phyloP scores from a whole-genome alignment of 2,113 vertebrate genomes.

The Gymnorhina tibicen region DNA sequence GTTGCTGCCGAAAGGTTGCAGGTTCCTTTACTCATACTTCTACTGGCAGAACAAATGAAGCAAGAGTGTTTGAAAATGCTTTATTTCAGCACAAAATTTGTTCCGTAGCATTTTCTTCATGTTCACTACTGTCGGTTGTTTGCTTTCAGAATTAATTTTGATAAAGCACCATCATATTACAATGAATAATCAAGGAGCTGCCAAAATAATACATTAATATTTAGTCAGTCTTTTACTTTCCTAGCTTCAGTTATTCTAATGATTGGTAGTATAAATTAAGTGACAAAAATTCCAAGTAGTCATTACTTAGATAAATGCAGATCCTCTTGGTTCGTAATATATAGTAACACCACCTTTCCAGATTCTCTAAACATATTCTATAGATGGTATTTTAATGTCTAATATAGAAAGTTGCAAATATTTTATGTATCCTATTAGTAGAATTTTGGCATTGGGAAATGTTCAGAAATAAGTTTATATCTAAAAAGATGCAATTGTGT shows the following conservation, averaged over 20 bases:
- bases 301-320: not conserved
- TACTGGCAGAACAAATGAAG: not conserved
- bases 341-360: not conserved
- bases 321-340: not conserved
- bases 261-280: not conserved
- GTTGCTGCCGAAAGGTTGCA: not conserved
- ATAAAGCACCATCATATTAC: not conserved
- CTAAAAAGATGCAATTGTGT: not conserved
- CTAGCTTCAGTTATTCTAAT: not conserved
- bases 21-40: not conserved
- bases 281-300: not conserved
- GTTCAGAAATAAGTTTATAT: not conserved
- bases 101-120: not conserved
- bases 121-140: not conserved
- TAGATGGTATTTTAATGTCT: not conserved
- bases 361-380: not conserved
- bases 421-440: not conserved
- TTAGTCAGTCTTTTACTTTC: not conserved
- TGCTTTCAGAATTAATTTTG: conserved; percentile 9
- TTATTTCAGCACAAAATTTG: not conserved
- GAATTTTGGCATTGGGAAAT: not conserved
- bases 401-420: not conserved
- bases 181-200: not conserved
- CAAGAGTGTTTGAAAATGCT: not conserved
- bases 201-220: not conserved